Evolutionary conservation across 2,797 vertebrate genomes (phyloP).

Genomic region (Carduelis carduelis): DNA sequence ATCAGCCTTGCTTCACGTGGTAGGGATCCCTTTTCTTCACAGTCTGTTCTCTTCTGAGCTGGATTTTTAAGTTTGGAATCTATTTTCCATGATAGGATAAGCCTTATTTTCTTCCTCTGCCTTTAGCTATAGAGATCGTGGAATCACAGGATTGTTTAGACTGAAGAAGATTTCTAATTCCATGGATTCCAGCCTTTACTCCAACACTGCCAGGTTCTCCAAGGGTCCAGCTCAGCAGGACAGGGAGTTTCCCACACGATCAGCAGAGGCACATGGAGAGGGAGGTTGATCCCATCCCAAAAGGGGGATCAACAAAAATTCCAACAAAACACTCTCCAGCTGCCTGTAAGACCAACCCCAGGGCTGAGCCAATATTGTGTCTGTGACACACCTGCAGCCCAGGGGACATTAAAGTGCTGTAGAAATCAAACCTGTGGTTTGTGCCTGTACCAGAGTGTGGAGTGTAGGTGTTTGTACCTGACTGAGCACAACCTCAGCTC

Average conservation of each 20-base stretch:
- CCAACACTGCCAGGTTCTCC: background rate
- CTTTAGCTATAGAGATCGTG: background rate
- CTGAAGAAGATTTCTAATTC: background rate
- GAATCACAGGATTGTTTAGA: background rate
- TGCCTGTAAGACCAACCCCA: background rate
- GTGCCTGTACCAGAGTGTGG: background rate
- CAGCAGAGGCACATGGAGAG: background rate
- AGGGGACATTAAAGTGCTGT: background rate
- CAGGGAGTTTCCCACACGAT: fast-evolving
- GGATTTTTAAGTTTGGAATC: background rate
- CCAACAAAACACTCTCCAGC: background rate
- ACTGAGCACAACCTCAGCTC: background rate
- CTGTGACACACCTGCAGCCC: background rate
- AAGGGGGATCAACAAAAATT: background rate
- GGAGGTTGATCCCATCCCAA: background rate
- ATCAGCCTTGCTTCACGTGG: background rate
- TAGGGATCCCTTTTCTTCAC: background rate
- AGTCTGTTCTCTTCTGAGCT: background rate
- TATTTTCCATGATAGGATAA: background rate
- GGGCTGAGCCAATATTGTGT: background rate
- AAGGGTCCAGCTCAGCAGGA: background rate
- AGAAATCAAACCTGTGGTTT: background rate
- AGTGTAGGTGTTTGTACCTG: background rate
- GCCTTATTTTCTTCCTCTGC: background rate
- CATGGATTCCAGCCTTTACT: background rate